Conservation (phyloP, 1,140 invertebrate species). For the Drosophila pseudoananassae region DNA sequence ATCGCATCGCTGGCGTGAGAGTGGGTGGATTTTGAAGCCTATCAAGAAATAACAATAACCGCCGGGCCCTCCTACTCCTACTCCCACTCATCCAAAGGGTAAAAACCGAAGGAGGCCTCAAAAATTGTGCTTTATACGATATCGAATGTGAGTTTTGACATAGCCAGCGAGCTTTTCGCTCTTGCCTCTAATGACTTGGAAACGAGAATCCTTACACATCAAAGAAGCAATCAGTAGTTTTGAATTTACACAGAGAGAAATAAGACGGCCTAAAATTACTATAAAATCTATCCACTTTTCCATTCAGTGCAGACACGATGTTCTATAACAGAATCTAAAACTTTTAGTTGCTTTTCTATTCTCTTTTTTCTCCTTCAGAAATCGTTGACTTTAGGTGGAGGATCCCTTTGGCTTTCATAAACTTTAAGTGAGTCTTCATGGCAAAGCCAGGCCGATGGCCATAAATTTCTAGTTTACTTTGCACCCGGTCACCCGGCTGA, state of each 20-base stretch:
- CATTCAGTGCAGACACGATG: not conserved
- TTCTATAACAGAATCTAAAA: conserved; percentile 28
- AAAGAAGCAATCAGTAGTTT: not conserved
- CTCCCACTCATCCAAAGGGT: conserved; percentile 3
- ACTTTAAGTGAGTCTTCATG: conserved; percentile 59
- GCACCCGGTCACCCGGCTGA: conserved; percentile 12
- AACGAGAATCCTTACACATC: conserved; percentile 23
- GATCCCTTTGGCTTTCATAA: conserved; percentile 43
- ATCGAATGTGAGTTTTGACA: conserved; percentile 21
- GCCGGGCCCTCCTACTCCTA: not conserved
- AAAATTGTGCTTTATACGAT: conserved; percentile 31
- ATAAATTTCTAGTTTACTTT: conserved; percentile 55
- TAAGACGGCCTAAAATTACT: not conserved
- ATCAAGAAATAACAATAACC: conserved; percentile 49
- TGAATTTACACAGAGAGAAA: conserved; percentile 8
- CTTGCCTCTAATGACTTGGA: conserved; percentile 37
- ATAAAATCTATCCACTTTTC: not conserved
- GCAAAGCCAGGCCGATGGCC: conserved; percentile 14
- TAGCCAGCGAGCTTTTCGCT: conserved; percentile 3
- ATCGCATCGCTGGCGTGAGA: conserved; percentile 1
- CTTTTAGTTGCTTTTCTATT: conserved; percentile 15
- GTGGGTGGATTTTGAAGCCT: conserved; percentile 22
- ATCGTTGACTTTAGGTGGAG: conserved; percentile 27
- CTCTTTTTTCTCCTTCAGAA: conserved; percentile 1
- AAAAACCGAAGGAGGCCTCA: conserved; percentile 9